Evolutionary conservation across 2,113 vertebrate species (phyloP), one percentile per base, ranked within the genome.

Genomic region (Montifringilla adamsi): DNA sequence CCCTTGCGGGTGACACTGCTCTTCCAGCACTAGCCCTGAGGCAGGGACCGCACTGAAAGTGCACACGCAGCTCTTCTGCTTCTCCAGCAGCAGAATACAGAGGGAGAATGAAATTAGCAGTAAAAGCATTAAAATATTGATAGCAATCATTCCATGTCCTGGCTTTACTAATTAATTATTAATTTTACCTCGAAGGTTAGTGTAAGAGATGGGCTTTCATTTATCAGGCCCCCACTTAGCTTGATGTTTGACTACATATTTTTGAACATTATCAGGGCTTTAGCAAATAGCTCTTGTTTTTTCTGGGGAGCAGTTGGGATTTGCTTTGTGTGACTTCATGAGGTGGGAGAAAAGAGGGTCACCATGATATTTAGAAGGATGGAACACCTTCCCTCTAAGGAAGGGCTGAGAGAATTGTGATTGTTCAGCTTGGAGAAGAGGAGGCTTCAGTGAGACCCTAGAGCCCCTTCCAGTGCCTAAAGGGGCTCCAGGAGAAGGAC

Each of bases 101-200:
- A 80, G 94, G 53, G 94, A 97, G 97, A 97, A 97, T 96, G 92
- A 98, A 98, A 98, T 98, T 98, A 98, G 93, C 96, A 96, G 91
- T 85, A 95, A 90, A 96, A 97, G 97, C 97, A 97, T 98, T 98
- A 98, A 98, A 99, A 99, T 99, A 99, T 99, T 99, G 98, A 99
- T 99, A 98, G 97, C 97, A 97, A 97, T 97, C 98, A 98, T 98
- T 98, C 97, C 97, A 95, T 98, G 98, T 97, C 98, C 97, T 98
- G 97, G 97, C 98, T 98, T 96, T 96, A 95, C 93, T 97, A 98
- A 99, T 99, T 98, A 98, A 99, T 99, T 98, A 99, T 99, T 99
- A 98, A 99, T 99, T 98, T 98, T 98, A 98, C 98, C 98, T 98
- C 98, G 98, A 99, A 99, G 98, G 98, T 98, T 98, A 97, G 98